Evolutionary conservation across 2,113 vertebrate species (phyloP).

Genomic region (Cebidichthys violaceus): DNA sequence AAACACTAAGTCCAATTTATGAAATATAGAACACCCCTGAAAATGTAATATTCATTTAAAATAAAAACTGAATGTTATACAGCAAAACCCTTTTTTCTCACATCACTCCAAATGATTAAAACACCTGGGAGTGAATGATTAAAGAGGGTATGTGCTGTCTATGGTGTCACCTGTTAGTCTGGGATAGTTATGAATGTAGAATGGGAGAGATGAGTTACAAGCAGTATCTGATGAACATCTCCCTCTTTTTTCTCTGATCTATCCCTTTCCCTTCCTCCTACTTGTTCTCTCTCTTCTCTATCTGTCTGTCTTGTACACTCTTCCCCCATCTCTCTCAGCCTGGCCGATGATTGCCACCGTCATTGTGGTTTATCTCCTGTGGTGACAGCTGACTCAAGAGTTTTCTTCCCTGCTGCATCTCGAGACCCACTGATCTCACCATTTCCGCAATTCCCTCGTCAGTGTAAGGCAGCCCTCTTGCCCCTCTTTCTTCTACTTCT

Average conservation of each 20-base stretch:
- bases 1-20: constrained; percentile 38
- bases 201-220: constrained; percentile 15
- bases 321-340: constrained; percentile 59
- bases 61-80: constrained; percentile 34
- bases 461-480: constrained; percentile 4
- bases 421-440: constrained; percentile 46
- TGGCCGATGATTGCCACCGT: constrained; percentile 70
- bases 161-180: constrained; percentile 41
- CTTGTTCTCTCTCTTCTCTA: constrained; percentile 18
- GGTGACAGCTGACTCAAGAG: constrained; percentile 74
- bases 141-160: constrained; percentile 37
- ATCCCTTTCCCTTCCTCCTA: constrained; percentile 3
- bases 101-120: constrained; percentile 50
- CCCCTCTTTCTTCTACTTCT: constrained; percentile 31
- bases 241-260: constrained; percentile 28
- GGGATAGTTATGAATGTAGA: constrained; percentile 27
- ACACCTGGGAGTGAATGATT: constrained; percentile 37
- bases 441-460: constrained; percentile 9
- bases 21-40: constrained; percentile 47
- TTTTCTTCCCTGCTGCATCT: constrained; percentile 54
- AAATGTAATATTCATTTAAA: constrained; percentile 49
- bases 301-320: constrained; percentile 26
- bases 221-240: constrained; percentile 42
- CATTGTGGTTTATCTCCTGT: constrained; percentile 67
- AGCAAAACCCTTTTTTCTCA: constrained; percentile 32